phyloP scores from a whole-genome alignment of 2,113 vertebrate genomes.

The Pygoscelis adeliae region DNA sequence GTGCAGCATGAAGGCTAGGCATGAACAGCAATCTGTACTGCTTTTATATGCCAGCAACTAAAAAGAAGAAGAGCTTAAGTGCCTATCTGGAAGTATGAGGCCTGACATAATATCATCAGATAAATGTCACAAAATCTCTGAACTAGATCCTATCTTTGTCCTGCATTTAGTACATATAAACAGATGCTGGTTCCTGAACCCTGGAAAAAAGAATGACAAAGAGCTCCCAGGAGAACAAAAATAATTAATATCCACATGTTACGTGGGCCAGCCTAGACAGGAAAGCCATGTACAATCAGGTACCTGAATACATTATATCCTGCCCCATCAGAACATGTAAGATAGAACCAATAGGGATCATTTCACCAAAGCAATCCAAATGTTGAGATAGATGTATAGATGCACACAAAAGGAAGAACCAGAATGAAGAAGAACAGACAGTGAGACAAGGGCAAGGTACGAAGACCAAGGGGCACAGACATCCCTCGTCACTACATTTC shows the following conservation, averaged over 20 bases:
- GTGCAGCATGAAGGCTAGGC: conserved; percentile 1
- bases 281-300: background rate
- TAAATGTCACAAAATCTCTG: background rate
- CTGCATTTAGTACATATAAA: background rate
- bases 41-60: background rate
- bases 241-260: background rate
- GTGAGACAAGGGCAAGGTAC: background rate
- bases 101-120: background rate
- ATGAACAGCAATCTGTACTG: conserved; percentile 1
- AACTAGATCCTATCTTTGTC: background rate
- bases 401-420: background rate
- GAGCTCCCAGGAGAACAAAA: background rate
- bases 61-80: background rate
- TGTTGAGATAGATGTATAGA: background rate
- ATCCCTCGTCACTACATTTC: background rate
- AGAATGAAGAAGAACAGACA: background rate
- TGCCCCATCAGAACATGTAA: background rate
- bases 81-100: background rate
- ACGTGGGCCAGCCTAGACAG: background rate
- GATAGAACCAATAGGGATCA: background rate
- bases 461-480: background rate
- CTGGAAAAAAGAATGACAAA: background rate
- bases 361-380: background rate
- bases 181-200: background rate
- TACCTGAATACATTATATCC: background rate